These are phyloP conservation scores for Agrotis puta DNA, from an alignment of 2,888 invertebrate species.

Conservation along the genomic window DNA sequence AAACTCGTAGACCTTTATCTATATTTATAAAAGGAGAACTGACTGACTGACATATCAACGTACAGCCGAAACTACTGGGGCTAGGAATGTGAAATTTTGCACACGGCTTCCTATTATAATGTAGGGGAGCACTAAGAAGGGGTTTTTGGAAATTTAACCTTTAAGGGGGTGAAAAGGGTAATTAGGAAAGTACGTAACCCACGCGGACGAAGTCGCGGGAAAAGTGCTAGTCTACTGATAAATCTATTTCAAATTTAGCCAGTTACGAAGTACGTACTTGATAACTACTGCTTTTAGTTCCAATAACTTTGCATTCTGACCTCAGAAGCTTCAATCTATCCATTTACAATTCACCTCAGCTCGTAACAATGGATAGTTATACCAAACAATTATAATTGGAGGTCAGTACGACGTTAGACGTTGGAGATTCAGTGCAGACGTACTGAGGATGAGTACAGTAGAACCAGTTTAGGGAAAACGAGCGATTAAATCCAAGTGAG, in stretches of 20 bases:
- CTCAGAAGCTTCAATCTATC: slow-evolving; percentile 28
- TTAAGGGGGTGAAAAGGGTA: no score
- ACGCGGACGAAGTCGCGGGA: no score
- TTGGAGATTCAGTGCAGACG: slow-evolving; percentile 32
- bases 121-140: no score
- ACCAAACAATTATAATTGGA: slow-evolving; percentile 59
- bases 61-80: no score
- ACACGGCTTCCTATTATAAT: no score
- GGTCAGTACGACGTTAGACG: slow-evolving; percentile 53
- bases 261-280: slow-evolving; percentile 23
- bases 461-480: neutral
- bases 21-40: no score
- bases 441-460: neutral
- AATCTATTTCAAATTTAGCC: slow-evolving; percentile 15
- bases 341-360: slow-evolving; percentile 56
- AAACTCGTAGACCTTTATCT: neutral
- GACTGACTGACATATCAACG: no score
- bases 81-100: no score
- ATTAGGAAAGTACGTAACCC: no score
- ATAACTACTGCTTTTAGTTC: slow-evolving; percentile 26
- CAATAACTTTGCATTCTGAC: slow-evolving; percentile 34
- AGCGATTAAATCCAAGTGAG: no score
- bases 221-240: no score
- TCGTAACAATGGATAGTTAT: slow-evolving; percentile 48
- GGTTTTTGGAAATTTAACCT: no score